Evolutionary conservation across 2,797 vertebrate genomes (phyloP), one percentile per base, ranked within the genome.

Genomic region (Cyclura pinguis): DNA sequence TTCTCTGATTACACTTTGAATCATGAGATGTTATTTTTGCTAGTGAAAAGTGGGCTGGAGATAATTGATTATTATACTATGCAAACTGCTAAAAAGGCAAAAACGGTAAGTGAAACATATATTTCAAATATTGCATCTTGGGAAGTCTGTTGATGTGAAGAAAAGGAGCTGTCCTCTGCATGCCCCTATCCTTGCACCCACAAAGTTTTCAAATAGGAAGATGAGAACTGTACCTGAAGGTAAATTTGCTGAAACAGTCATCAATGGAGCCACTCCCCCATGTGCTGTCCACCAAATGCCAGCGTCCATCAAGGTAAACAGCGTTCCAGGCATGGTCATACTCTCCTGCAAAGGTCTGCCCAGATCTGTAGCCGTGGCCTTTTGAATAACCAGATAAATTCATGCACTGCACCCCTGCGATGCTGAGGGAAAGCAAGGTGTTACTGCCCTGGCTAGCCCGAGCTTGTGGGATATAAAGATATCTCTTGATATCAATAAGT

Each of bases 201-300:
- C 55, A 76, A 14, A 5, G 59, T 22, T 67, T 18, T 50, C 2
- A 27, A 32, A 67, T 18, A 35, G 7, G 12, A 42, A 73, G 29
- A n/a, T n/a, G 2, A 0, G n/a, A 59, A n/a, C 95, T 95, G 93
- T 92, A 98, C 98, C 97, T 96, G 94, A 97, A 97, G 86, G 96
- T 97, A 93, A 98, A 98, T 35, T 96, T 97, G 93, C 96, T 97
- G 91, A 95, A 96, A 59, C 92, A n/a, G 1, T 97, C 93, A 8
- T 97, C 96, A 27, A 97, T 91, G 38, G 92, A 80, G 62, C 98
- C 98, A 0, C 97, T 98, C 78, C 98, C 98, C 98, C 97, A 98
- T 67, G 98, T 98, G 93, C 97, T 97, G 81, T 98, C 98, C 32
- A 98, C 92, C 42, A 98, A 93, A 86, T 98, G 98, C 98, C 98